phyloP scores from a whole-genome alignment of 2,888 invertebrate species.

The Carpatolechia fugitivella region DNA sequence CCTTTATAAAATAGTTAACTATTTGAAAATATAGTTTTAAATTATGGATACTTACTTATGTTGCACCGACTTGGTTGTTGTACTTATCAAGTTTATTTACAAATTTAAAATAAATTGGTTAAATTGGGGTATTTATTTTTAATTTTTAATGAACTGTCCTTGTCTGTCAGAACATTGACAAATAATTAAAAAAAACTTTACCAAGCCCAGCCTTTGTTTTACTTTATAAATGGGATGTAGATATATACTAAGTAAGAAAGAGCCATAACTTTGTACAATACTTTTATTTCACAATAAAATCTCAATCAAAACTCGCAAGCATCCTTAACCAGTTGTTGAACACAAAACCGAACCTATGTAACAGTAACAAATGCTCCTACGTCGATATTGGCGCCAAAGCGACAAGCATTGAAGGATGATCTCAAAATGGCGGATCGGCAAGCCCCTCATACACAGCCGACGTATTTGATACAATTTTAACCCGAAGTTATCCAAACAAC shows the following conservation, averaged over 20 bases:
- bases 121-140: too few relatives aligned
- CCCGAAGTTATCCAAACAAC: background rate
- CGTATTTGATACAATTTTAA: constrained; percentile 10
- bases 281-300: constrained; percentile 73
- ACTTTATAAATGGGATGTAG: too few relatives aligned
- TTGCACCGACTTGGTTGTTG: too few relatives aligned
- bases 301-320: constrained; percentile 73
- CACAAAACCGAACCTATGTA: constrained; percentile 63
- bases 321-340: constrained; percentile 59
- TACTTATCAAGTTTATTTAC: too few relatives aligned
- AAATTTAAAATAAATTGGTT: too few relatives aligned
- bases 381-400: background rate
- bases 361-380: constrained; percentile 53
- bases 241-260: constrained; percentile 26
- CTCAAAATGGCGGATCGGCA: constrained; percentile 17
- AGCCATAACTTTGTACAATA: constrained; percentile 52
- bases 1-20: too few relatives aligned
- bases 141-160: too few relatives aligned
- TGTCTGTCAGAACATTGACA: too few relatives aligned
- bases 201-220: too few relatives aligned
- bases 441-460: constrained; percentile 30
- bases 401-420: background rate
- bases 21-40: too few relatives aligned
- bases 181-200: too few relatives aligned
- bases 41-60: too few relatives aligned